Evolutionary conservation across 2,113 vertebrate species (phyloP), one percentile per base, ranked within the genome.

Genomic region (Pandion haliaetus): DNA sequence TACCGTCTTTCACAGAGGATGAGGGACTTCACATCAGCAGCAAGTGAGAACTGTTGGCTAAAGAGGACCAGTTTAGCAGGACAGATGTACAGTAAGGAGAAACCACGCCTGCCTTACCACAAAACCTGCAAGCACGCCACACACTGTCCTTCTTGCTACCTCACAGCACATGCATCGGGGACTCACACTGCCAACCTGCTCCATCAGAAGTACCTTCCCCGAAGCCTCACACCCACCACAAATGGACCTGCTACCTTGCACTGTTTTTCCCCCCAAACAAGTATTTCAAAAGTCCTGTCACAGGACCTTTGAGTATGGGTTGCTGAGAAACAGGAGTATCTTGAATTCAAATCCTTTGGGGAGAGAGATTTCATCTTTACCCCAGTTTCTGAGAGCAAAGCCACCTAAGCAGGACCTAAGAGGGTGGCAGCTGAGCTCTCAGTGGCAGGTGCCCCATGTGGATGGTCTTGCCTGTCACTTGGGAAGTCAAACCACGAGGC

Each of bases 391-490:
- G 45, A 66, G 34, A 74, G 5, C 72, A 10, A 52, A 70, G 8
- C 5, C 6, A 19, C 13, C 3, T 14, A 57, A 66, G 24, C 19
- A 59, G 45, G 9, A 44, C 9, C 14, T 28, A 45, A 58, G 16
- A 3, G 8, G 1, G 3, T 20, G 18, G 13, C 8, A 65, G 6
- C 7, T 57, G 44, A 76, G 6, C 8, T 80, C 12, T 54, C 21
- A 6, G 61, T 34, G 5, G 6, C 15, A 31, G 16, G 4, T 61
- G n/a, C 8, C 11, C 2, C 0, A 1, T 25, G 26, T 0, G 0
- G 8, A 4, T 2, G 2, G 7, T 40, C 52, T 25, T 88, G 40
- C n/a, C 25, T n/a, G 20, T 28, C 2, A 0, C 32, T 34, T 79
- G 38, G 24, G 28, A 84, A 55, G 10, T 59, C 34, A 63, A 32